phyloP scores from a whole-genome alignment of 64 coral and sea anemone genomes.

The Stylophora pistillata region DNA sequence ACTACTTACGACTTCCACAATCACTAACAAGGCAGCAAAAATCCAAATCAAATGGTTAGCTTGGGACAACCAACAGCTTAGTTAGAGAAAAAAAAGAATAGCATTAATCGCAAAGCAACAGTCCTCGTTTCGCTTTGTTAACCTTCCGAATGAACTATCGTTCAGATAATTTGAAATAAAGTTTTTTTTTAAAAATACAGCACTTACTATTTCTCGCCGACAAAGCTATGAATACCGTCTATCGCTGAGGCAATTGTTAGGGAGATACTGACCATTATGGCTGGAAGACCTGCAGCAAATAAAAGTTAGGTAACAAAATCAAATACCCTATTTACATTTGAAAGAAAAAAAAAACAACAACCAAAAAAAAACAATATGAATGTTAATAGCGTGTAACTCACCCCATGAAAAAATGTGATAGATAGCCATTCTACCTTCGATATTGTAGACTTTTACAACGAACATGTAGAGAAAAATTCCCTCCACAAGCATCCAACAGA shows the following conservation, averaged over 20 bases:
- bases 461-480: conserved; percentile 57
- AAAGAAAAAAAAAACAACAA: not conserved
- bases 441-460: conserved; percentile 61
- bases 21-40: not conserved
- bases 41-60: not conserved
- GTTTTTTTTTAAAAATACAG: not conserved
- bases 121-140: too few species aligned
- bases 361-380: too few species aligned
- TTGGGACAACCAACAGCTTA: not conserved
- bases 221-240: not conserved
- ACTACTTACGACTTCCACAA: not conserved
- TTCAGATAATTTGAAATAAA: not conserved
- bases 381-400: too few species aligned
- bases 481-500: conserved; percentile 66
- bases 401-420: conserved; percentile 47
- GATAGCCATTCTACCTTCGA: conserved; percentile 5
- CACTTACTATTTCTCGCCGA: not conserved
- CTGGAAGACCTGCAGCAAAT: not conserved
- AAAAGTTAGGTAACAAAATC: too few species aligned
- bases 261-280: not conserved
- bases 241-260: not conserved
- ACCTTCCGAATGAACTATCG: not conserved
- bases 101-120: too few species aligned
- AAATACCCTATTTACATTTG: too few species aligned
- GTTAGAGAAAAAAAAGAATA: not conserved